Conservation (phyloP, 2,888 invertebrate genomes). For the Phalangium opilio region DNA sequence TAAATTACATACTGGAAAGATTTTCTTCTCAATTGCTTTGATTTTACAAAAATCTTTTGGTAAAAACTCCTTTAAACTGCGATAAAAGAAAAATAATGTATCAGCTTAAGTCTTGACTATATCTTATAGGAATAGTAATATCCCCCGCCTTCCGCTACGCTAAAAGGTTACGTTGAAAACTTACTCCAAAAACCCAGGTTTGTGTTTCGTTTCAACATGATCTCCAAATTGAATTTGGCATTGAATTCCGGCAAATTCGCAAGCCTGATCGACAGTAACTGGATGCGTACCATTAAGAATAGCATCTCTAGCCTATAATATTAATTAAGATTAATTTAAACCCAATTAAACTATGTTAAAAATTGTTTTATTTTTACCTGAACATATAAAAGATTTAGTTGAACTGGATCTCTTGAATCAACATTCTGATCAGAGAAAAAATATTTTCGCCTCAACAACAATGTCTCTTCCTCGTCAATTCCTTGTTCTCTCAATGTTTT, state of each 20-base stretch:
- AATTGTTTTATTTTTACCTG: conserved; percentile 42
- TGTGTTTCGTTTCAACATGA: conserved; percentile 79
- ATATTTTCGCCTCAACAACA: conserved; percentile 80
- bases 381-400: conserved; percentile 89
- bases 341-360: no score
- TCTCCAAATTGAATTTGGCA: conserved; percentile 98
- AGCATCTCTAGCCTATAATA: conserved; percentile 71
- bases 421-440: conserved; percentile 99
- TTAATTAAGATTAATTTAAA: no score
- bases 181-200: conserved; percentile 85
- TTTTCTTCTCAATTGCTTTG: conserved; percentile 90
- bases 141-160: neutral
- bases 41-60: conserved; percentile 89
- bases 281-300: conserved; percentile 96
- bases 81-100: no score
- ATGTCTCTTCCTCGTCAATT: conserved; percentile 79
- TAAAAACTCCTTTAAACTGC: conserved; percentile 84
- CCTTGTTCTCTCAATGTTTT: conserved; percentile 96
- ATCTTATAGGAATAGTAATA: no score
- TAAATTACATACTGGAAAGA: conserved; percentile 53
- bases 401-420: conserved; percentile 87
- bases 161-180: conserved; percentile 30
- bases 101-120: no score
- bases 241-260: conserved; percentile 93
- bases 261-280: conserved; percentile 78